Percentiles rank a stretch among this genome's conserved stretches.
Evolutionary conservation across 2,113 vertebrate species (phyloP).

Genomic region (Vulpes lagopus): DNA sequence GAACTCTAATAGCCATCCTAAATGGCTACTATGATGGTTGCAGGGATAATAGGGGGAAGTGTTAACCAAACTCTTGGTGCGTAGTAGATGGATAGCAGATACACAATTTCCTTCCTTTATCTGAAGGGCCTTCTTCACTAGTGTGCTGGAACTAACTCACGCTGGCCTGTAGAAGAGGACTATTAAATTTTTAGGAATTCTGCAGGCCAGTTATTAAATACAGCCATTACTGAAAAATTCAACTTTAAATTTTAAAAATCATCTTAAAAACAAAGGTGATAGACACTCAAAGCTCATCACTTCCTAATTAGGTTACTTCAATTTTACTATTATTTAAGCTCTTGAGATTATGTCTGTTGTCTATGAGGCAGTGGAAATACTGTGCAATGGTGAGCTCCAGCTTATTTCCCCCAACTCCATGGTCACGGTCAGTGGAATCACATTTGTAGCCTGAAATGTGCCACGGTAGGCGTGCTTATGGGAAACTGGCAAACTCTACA

Average conservation of each 20-base stretch:
- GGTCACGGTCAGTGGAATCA: not conserved
- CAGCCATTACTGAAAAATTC: not conserved
- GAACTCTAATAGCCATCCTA: not conserved
- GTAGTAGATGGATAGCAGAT: not conserved
- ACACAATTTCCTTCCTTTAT: not conserved
- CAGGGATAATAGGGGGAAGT: not conserved
- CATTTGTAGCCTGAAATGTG: not conserved
- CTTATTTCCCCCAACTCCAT: not conserved
- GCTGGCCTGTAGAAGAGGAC: not conserved
- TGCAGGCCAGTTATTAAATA: not conserved
- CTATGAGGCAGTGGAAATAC: not conserved
- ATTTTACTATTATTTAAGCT: not conserved
- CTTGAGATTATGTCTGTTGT: not conserved
- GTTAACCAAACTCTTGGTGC: no score
- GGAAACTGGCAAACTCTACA: not conserved
- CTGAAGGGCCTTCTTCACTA: not conserved
- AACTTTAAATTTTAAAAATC: not conserved
- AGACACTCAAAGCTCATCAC: not conserved
- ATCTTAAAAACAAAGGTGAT: not conserved
- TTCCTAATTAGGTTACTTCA: not conserved
- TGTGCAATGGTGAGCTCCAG: not conserved
- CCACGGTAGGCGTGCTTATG: not conserved
- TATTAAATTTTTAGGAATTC: not conserved
- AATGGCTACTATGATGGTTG: not conserved
- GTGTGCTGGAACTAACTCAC: not conserved